Evolutionary conservation across 2,113 vertebrate species (phyloP).

Genomic region (Triplophysa siluroides): DNA sequence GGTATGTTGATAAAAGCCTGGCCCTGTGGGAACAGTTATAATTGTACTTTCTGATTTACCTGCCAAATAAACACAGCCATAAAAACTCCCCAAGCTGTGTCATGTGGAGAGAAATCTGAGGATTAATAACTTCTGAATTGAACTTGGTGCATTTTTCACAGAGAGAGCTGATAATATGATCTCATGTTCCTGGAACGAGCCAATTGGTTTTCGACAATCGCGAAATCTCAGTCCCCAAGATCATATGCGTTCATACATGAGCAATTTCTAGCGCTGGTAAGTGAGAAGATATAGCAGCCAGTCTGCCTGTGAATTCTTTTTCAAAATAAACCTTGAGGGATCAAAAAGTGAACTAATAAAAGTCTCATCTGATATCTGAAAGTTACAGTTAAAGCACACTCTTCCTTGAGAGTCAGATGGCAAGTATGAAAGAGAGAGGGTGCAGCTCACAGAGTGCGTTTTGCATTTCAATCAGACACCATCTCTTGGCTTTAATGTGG

Average conservation of each 20-base stretch:
- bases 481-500: neutral
- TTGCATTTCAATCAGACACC: conserved; percentile 39
- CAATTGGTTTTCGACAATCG: conserved; percentile 23
- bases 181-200: conserved; percentile 4
- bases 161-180: neutral
- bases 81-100: conserved; percentile 14
- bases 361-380: conserved; percentile 27
- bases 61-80: conserved; percentile 31
- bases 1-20: conserved; percentile 13
- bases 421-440: conserved; percentile 1
- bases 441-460: conserved; percentile 29
- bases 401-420: conserved; percentile 37
- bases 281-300: conserved; percentile 9
- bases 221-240: conserved; percentile 2
- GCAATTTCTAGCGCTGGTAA: neutral
- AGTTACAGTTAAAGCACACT: conserved; percentile 29
- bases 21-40: conserved; percentile 16
- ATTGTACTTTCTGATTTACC: conserved; percentile 40
- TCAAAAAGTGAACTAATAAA: conserved; percentile 42
- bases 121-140: conserved; percentile 32
- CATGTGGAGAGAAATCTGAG: conserved; percentile 10
- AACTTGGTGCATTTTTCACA: neutral
- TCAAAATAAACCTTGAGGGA: conserved; percentile 26
- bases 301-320: conserved; percentile 21
- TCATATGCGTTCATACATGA: conserved; percentile 1